A percentile compares a stretch with the other conserved stretches of the same genome.
These are phyloP conservation scores for Philopotamus ludificatus DNA, from an alignment of 1,140 invertebrate genomes.

Conservation along the genomic window DNA sequence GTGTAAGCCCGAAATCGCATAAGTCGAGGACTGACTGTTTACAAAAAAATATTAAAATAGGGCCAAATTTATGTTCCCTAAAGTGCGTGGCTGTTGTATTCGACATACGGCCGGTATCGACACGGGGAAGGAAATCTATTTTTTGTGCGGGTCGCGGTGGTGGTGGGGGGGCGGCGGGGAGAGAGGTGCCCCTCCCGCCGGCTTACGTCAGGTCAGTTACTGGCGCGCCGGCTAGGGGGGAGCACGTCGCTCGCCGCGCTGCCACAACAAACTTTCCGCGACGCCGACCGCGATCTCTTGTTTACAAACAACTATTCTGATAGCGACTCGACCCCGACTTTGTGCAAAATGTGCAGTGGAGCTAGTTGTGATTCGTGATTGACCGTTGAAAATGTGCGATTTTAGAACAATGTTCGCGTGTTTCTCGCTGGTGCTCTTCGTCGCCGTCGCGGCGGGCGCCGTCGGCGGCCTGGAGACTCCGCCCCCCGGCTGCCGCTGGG, in stretches of 20 bases:
- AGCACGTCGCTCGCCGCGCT: conserved; percentile 55
- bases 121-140: too few species aligned
- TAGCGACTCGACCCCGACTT: conserved; percentile 43
- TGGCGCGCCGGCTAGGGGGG: conserved; percentile 55
- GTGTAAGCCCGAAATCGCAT: too few species aligned
- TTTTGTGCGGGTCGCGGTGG: neutral
- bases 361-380: neutral
- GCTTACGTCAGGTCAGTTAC: conserved; percentile 59
- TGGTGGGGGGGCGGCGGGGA: neutral
- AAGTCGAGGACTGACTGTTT: too few species aligned
- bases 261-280: neutral
- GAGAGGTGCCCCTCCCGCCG: conserved; percentile 35
- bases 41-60: too few species aligned
- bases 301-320: too few species aligned
- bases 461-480: conserved; percentile 49
- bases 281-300: neutral
- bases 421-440: conserved; percentile 48
- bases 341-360: conserved; percentile 1
- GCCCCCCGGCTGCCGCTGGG: conserved; percentile 68
- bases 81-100: too few species aligned
- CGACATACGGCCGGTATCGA: too few species aligned
- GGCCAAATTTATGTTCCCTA: too few species aligned
- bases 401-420: conserved; percentile 42
- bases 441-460: conserved; percentile 51
- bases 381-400: conserved; percentile 1